These are phyloP conservation scores for Oryzias dopingdopingensis DNA, from an alignment of 2,797 vertebrate genomes.

Conservation along the genomic window DNA sequence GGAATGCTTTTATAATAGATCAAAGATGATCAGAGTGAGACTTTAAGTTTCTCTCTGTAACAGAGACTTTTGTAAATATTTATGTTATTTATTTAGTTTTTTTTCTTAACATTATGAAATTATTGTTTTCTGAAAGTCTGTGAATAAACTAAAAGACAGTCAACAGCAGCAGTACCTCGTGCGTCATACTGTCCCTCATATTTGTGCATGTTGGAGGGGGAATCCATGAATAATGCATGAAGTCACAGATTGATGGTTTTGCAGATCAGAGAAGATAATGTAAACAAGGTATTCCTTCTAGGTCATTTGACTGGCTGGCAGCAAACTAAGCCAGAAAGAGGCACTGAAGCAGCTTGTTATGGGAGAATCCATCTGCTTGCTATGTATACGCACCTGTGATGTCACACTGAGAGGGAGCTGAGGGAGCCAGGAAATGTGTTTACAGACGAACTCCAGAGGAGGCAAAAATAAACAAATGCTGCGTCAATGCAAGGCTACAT, in stretches of 20 bases:
- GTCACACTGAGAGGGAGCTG: constrained; percentile 57
- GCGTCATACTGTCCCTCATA: constrained; percentile 13
- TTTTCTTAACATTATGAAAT: no score
- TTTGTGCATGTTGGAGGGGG: constrained; percentile 15
- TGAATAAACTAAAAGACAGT: constrained; percentile 3
- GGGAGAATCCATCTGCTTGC: constrained; percentile 78
- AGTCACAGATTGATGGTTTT: constrained; percentile 65
- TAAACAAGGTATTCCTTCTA: constrained; percentile 74
- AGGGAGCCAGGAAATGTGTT: constrained; percentile 25
- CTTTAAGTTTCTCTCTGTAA: no score
- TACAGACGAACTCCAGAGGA: constrained; percentile 3
- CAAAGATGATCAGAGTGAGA: no score
- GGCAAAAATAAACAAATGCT: background rate
- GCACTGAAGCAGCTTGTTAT: constrained; percentile 56
- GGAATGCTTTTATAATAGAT: no score
- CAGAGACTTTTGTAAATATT: no score
- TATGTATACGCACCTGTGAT: constrained; percentile 80
- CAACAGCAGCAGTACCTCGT: constrained; percentile 10
- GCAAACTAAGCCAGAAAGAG: constrained; percentile 29
- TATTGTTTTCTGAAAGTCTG: no score
- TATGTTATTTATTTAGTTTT: no score
- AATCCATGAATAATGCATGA: constrained; percentile 73
- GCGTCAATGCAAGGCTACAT: background rate
- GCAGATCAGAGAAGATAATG: constrained; percentile 67
- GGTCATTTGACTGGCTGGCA: constrained; percentile 67